These are phyloP conservation scores for Perdita meconis DNA, from an alignment of 2,888 invertebrate species.

Conservation along the genomic window DNA sequence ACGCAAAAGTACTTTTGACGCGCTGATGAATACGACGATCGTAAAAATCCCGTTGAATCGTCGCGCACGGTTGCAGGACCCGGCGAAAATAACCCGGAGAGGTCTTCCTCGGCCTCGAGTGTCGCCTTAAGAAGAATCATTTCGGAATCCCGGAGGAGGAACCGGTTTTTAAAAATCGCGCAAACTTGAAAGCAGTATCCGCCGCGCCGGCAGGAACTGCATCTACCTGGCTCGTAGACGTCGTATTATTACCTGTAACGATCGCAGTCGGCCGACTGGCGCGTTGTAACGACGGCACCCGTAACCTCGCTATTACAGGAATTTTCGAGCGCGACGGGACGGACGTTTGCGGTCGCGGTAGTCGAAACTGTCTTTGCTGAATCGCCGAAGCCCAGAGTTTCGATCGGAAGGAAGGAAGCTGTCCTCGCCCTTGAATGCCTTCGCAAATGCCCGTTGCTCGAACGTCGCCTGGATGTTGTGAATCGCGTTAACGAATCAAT, in stretches of 20 bases:
- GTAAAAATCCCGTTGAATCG: constrained; percentile 14
- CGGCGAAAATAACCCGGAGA: constrained; percentile 15
- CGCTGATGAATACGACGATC: background rate
- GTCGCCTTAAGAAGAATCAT: constrained; percentile 49
- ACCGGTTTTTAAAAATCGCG: constrained; percentile 66
- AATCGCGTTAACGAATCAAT: constrained; percentile 48
- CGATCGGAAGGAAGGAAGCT: constrained; percentile 61
- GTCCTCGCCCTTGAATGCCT: constrained; percentile 50
- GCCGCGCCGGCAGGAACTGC: constrained; percentile 34
- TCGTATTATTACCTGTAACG: constrained; percentile 58
- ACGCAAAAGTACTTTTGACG: background rate
- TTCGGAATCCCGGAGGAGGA: constrained; percentile 40
- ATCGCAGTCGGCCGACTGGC: constrained; percentile 34
- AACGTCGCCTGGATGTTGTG: constrained; percentile 41
- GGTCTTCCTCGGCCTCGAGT: constrained; percentile 6
- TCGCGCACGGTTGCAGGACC: constrained; percentile 6
- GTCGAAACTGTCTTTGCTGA: constrained; percentile 57
- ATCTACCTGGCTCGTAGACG: constrained; percentile 49
- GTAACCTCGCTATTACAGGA: constrained; percentile 50
- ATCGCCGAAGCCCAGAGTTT: constrained; percentile 53
- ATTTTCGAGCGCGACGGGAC: constrained; percentile 43
- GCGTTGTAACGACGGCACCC: constrained; percentile 44
- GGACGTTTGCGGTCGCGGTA: constrained; percentile 50
- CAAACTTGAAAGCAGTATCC: constrained; percentile 42
- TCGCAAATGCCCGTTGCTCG: constrained; percentile 30